Evolutionary conservation across 2,888 invertebrate species (phyloP), one percentile per base, ranked within the genome.

Genomic region (Drosophila villosipedis): DNA sequence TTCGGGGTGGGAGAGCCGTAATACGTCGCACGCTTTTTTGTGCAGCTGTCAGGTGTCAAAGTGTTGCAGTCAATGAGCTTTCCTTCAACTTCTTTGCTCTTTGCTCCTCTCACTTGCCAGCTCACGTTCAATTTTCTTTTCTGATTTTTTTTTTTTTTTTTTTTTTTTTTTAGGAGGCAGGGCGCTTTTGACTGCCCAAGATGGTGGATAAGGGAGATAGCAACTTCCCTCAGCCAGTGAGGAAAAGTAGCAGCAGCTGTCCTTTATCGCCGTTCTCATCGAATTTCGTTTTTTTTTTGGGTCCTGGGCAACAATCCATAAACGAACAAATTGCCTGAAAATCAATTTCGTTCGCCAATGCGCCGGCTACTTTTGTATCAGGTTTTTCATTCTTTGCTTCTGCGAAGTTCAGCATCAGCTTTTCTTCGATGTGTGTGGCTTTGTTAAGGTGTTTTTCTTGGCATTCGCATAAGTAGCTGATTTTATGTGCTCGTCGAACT

Each of bases 311-410:
- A 74, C 86, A 85, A 85, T 83, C 89, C 81, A 91, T 91, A 90
- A 91, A 86, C 87, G 87, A 77, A 86, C 91, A 90, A 91, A 90
- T 90, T 91, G 90, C 82, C 89, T 83, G 90, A 90, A 89, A 91
- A 90, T 90, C 91, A 91, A 91, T 90, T 90, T 91, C 73, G 86
- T 85, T 78, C 78, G 60, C 60, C 60, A 54, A 50, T 69, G 68
- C 73, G 68, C 31, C 64, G 62, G 86, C 80, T 73, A 79, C 80
- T 80, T 83, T 80, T 83, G 80, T 81, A 84, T 82, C 75, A 84
- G 73, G 35, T 73, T 73, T 80, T 80, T 28, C 50, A 54, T 62
- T 61, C 53, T 22, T 62, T 33, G 6, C 16, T 16, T 25, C 37
- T 39, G 52, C 47, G 59, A 47, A 47, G 5, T 22, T 37, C 53